Evolutionary conservation across 2,113 vertebrate species (phyloP), one percentile per base, ranked within the genome.

Genomic region (Spilogale gracilis): DNA sequence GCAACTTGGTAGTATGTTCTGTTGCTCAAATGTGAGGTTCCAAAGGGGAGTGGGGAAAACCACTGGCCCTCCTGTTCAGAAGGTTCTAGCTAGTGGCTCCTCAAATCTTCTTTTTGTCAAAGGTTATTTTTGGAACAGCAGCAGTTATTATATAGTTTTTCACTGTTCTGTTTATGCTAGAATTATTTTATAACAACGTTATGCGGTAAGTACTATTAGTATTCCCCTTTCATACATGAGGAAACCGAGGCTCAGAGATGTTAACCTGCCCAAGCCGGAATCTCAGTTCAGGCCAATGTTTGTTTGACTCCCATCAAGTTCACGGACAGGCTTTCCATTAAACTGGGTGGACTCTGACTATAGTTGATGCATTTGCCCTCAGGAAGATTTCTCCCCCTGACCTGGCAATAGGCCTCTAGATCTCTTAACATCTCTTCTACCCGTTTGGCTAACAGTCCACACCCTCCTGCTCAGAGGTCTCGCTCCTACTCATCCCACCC

Each of bases 111-210:
- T 50, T 67, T 83, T 92, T 82, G 58, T 73, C 50, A 71, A 89
- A 48, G 32, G 61, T 83, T 82, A 50, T 54, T 79, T 94, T 92
- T 87, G 76, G 21, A 88, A 69, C 20, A 74, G 30, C 43, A 91
- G 38, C 52, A 74, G 21, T 88, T 54, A 84, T 69, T 69, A 91
- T 27, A 43, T 54, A 80, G 48, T 60, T 92, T 94, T 71, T 18
- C 93, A 83, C 92, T 83, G 12, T 86, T 86, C 50, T 43, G 20
- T 61, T 85, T 71, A 89, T 50, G 71, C 58, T 52, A 85, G n/a
- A 94, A 92, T 71, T 87, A 56, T 54, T 83, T 87, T 60, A 81
- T 78, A 92, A 91, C 52, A 94, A 91, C 30, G 56, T 50, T 60
- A 93, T 23, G 13, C 91, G 43, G 18, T 89, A 93, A 94, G 16